Base-by-base conservation (phyloP, 2,888 invertebrate genomes). In the Villa cingulata region DNA sequence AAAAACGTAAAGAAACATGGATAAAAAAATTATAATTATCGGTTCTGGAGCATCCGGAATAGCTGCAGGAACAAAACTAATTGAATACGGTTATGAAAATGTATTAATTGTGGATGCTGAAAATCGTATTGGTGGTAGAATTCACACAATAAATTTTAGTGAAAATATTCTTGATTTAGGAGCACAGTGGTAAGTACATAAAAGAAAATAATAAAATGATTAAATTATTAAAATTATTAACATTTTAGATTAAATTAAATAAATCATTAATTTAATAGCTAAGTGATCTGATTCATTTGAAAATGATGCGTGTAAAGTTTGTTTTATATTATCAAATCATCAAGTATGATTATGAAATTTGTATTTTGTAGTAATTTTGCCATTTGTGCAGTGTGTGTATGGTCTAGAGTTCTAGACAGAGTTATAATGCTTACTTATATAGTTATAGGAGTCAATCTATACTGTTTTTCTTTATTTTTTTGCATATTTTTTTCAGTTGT, bases 151-250 rank as follows among this genome's bases (percentile, higher is more conserved):
- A 3, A 65, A 69, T 0, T 76, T 73, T 53, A 77, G 72, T 2
- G 74, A 74, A 1, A 74, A 72, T 52, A 65, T 74, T 6, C 68
- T 86, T 6, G 86, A 87, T 61, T 59, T 85, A 43, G 86, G 86
- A 1, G 86, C 83, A 41, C 84, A 86, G 55, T 87, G 86, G 86
- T 81, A 47, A 14, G 19, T 12, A 14, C n/a, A n/a, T n/a, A n/a
- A n/a, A n/a, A n/a, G n/a, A n/a, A n/a, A n/a, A n/a, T n/a, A n/a
- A n/a, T n/a, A n/a, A n/a, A n/a, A n/a, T n/a, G n/a, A n/a, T n/a
- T 18, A 19, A 41, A 19, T 16, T 41, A 41, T 41, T 41, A 15
- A 16, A 41, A 18, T 20, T 12, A n/a, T n/a, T n/a, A n/a, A n/a
- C n/a, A n/a, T n/a, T n/a, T n/a, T n/a, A n/a, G n/a, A 18, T 41